phyloP scores from a whole-genome alignment of 2,888 invertebrate species.

The Netelia fuscicornis region DNA sequence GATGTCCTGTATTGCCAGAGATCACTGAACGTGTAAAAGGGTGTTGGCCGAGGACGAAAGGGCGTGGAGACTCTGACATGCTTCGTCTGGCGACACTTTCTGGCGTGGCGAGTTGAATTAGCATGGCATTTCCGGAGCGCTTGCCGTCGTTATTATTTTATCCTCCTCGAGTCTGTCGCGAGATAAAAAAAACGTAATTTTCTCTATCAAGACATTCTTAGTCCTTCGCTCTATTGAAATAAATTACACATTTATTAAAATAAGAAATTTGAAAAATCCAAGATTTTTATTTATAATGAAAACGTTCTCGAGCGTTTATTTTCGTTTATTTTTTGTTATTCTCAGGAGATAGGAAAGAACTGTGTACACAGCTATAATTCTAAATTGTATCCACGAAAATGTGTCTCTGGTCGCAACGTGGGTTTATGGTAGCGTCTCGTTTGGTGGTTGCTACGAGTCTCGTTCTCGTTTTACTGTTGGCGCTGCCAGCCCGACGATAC shows the following conservation, averaged over 20 bases:
- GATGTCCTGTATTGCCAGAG: slow-evolving; percentile 49
- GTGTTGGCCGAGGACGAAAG: slow-evolving; percentile 60
- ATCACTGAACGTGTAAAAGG: slow-evolving; percentile 56
- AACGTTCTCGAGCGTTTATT: neutral
- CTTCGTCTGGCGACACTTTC: slow-evolving; percentile 52
- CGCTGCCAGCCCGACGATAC: slow-evolving; percentile 48
- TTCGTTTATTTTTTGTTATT: neutral
- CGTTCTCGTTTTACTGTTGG: slow-evolving; percentile 51
- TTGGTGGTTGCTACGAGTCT: slow-evolving; percentile 22
- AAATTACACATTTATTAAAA: too few relatives aligned
- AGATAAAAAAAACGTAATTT: neutral
- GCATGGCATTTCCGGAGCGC: slow-evolving; percentile 71
- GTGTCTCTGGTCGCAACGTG: neutral
- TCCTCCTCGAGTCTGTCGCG: neutral
- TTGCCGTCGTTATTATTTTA: slow-evolving; percentile 29
- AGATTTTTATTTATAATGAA: too few relatives aligned
- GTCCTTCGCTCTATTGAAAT: too few relatives aligned
- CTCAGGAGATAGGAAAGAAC: neutral
- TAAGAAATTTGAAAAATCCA: too few relatives aligned
- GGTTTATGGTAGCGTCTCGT: neutral
- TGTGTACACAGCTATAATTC: neutral
- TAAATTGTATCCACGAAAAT: slow-evolving; percentile 1
- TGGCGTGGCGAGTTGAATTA: slow-evolving; percentile 72
- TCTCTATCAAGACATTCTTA: neutral
- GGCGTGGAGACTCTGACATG: slow-evolving; percentile 63